Conservation (phyloP, 1,140 invertebrate genomes). For the Polypedilum vanderplanki region DNA sequence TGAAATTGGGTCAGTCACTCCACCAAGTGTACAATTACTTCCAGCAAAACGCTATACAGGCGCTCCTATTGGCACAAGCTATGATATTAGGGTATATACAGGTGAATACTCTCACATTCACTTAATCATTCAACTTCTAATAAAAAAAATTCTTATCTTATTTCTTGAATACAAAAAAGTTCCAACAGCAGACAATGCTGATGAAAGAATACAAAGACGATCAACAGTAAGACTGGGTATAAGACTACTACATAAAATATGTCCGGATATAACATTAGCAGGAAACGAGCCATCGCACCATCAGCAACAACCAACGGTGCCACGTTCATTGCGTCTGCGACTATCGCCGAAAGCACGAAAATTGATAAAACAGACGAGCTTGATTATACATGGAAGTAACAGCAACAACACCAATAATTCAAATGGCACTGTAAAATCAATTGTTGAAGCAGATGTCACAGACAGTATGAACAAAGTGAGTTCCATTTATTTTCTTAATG, state of each 20-base stretch:
- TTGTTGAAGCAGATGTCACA: neutral
- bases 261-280: constrained; percentile 31
- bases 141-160: constrained; percentile 26
- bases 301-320: neutral
- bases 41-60: constrained; percentile 85
- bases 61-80: constrained; percentile 81
- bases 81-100: constrained; percentile 69
- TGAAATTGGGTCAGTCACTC: constrained; percentile 69
- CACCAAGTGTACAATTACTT: constrained; percentile 81
- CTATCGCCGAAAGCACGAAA: constrained; percentile 31
- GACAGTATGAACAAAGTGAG: neutral
- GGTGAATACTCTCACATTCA: constrained; percentile 49
- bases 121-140: neutral
- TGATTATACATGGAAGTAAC: constrained; percentile 1
- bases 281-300: neutral
- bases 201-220: constrained; percentile 67
- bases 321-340: constrained; percentile 25
- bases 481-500: neutral
- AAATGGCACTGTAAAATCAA: neutral
- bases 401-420: neutral
- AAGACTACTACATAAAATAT: constrained; percentile 55
- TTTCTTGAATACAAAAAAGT: constrained; percentile 31
- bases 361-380: constrained; percentile 26
- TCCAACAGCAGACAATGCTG: constrained; percentile 58
- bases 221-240: constrained; percentile 78